phyloP scores from a whole-genome alignment of 2,113 vertebrate genomes.

The Tamias sibiricus region DNA sequence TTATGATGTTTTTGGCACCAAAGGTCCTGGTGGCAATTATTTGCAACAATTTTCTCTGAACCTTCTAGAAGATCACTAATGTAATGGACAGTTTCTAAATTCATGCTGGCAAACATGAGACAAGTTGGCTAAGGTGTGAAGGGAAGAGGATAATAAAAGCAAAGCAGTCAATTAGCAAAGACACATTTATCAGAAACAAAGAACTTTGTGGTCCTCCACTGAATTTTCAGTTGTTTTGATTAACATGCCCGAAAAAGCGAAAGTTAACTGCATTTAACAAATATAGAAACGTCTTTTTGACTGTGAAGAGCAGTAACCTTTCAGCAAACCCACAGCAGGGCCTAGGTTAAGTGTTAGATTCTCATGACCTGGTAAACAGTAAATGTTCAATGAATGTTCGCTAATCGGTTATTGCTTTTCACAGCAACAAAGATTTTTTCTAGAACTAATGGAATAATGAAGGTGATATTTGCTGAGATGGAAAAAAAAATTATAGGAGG shows the following conservation, averaged over 20 bases:
- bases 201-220: background rate
- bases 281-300: background rate
- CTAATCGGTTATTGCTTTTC: too few relatives aligned
- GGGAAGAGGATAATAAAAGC: background rate
- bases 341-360: too few relatives aligned
- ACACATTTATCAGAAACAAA: background rate
- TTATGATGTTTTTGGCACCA: background rate
- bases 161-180: background rate
- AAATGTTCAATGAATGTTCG: too few relatives aligned
- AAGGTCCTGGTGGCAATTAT: background rate
- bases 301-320: background rate
- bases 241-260: background rate
- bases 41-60: background rate
- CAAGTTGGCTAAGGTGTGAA: background rate
- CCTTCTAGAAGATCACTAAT: background rate
- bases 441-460: background rate
- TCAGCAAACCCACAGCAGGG: background rate
- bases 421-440: background rate
- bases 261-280: background rate
- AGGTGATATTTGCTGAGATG: background rate
- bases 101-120: background rate
- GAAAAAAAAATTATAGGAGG: background rate
- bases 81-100: slow-evolving; percentile 4
- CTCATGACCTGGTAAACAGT: too few relatives aligned
- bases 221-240: slow-evolving; percentile 38